phyloP scores from a whole-genome alignment of 2,113 vertebrate genomes.

The Rallus limicola region DNA sequence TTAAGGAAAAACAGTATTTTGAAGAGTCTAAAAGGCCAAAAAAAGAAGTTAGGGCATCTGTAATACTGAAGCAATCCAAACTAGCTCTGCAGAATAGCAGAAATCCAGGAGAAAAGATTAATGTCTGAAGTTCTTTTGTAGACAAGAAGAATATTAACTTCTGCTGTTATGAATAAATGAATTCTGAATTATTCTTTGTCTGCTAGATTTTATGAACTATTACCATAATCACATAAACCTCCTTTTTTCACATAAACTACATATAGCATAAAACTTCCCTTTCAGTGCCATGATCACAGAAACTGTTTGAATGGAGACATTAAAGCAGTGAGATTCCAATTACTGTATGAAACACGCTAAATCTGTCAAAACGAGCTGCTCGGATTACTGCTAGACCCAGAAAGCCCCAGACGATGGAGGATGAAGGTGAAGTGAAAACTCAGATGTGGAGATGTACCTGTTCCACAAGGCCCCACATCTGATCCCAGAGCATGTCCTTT shows the following conservation, averaged over 20 bases:
- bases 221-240: conserved; percentile 22
- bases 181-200: conserved; percentile 46
- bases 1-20: neutral
- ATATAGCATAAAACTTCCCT: neutral
- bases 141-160: neutral
- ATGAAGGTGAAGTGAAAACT: neutral
- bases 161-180: conserved; percentile 41
- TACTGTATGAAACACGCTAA: conserved; percentile 12
- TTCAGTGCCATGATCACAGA: conserved; percentile 44
- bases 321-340: conserved; percentile 42
- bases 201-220: neutral
- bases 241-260: neutral
- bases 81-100: neutral
- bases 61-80: neutral
- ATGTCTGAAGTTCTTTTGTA: neutral
- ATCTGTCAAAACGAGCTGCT: conserved; percentile 28
- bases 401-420: neutral
- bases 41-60: neutral
- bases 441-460: neutral
- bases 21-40: neutral
- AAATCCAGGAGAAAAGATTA: neutral
- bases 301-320: conserved; percentile 49
- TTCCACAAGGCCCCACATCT: neutral
- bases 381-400: neutral
- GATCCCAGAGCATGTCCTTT: neutral